phyloP scores from a whole-genome alignment of 2,797 vertebrate genomes.

The Myotis pilosus region DNA sequence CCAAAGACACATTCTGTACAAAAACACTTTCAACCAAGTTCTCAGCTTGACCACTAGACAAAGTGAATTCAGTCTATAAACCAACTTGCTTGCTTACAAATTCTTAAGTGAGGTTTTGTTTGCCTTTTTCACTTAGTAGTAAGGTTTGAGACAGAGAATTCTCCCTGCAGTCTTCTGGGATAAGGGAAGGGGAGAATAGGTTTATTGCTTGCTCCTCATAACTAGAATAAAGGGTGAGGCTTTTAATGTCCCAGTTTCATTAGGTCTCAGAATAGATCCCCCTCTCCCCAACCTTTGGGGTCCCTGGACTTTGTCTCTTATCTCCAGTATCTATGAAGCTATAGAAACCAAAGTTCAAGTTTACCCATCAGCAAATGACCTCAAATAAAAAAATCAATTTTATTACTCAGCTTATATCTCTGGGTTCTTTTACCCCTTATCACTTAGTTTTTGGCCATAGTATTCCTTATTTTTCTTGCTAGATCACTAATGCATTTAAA shows the following conservation, averaged over 20 bases:
- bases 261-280: background rate
- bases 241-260: background rate
- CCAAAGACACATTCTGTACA: background rate
- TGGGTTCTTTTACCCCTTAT: background rate
- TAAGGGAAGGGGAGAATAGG: background rate
- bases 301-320: background rate
- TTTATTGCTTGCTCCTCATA: background rate
- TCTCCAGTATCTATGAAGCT: background rate
- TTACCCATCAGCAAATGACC: background rate
- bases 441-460: background rate
- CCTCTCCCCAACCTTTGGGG: background rate
- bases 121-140: background rate
- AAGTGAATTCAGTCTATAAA: background rate
- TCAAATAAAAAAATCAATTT: background rate
- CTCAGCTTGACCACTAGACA: background rate
- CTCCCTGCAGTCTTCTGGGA: background rate
- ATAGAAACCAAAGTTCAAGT: slow-evolving; percentile 2
- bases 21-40: background rate
- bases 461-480: slow-evolving; percentile 14
- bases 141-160: background rate
- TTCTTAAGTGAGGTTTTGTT: slow-evolving; percentile 7
- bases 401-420: background rate
- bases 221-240: background rate
- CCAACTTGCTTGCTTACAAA: background rate
- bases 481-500: background rate